Evolutionary conservation across 2,113 vertebrate genomes (phyloP), one percentile per base, ranked within the genome.

Genomic region (Aspiorhynchus laticeps): DNA sequence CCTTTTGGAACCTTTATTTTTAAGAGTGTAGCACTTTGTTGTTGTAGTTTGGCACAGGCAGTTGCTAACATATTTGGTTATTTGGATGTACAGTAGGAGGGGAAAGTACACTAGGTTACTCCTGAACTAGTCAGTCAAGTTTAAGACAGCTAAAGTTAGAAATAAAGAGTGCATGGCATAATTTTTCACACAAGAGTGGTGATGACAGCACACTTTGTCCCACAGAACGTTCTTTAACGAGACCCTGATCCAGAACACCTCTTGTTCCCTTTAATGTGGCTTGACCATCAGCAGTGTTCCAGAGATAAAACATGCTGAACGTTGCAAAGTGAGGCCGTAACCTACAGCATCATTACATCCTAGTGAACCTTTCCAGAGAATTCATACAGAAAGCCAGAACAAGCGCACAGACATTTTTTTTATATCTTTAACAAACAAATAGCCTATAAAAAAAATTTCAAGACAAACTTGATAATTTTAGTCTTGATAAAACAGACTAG

Each of bases 181-280:
- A 43, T 46, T 38, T 38, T 65, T 24, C 24, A 80, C 31, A 56
- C 19, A 46, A 19, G 10, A 33, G 48, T 79, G 41, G 76, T 56
- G 48, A 56, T 79, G 80, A 81, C 56, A 43, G 56, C 24, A 10
- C 36, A 65, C 59, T 43, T 28, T 48, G 41, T 56, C 15, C 5
- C 17, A 51, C 76, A 67, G 63, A 69, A 69, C 36, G 3, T 26
- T 21, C 61, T 36, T 63, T 63, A 80, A 80, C 14, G 4, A 82
- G 41, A 67, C 67, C 26, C 80, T 83, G 38, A 31, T 83, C 61
- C 80, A 65, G 46, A 78, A 78, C 51, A 81, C 17, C 36, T 3
- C 0, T 79, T 21, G 17, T 67, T 69, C 61, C 61, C 26, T 67
- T 46, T 67, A 82, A 67, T 82, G 61, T 14, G 63, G 80, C 63